Base-by-base conservation (phyloP, 2,113 vertebrate genomes). In the Hippocampus abdominalis region DNA sequence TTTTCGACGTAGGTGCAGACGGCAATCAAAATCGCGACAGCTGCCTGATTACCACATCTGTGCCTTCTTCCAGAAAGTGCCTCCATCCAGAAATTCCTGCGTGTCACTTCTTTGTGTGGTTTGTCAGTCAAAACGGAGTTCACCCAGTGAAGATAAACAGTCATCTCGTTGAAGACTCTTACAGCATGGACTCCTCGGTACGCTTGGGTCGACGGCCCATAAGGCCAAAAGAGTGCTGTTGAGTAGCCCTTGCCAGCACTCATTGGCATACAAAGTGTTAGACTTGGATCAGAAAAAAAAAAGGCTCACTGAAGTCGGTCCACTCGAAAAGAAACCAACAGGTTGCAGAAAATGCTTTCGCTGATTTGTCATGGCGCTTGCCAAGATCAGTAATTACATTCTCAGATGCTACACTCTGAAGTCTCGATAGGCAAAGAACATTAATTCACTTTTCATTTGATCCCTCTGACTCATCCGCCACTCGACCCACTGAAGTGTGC, bases 371-470 rank as follows among this genome's bases (percentile, higher is more conserved):
- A 46, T 64, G 23, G 12, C 1, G 63, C 42, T 46, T 64, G 63
- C 63, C 40, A 46, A 25, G 12, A 64, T 46, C n/a, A 18, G 42
- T 46, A 64, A 64, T 46, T 25, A 18, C 13, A 25, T 64, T 64
- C 62, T 64, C 62, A 44, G 62, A 44, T 46, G 42, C 23, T 27
- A 46, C 63, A 46, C 13, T 27, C 62, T 64, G 40, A 44, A 44
- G 62, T 63, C 61, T 62, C 18, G 32, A 62, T 62, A 40, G 36
- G 60, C 21, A 64, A 64, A 64, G 40, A 27, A 46, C 63, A 46
- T 9, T 42, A 27, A 64, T 64, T 64, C 63, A 27, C 13, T 64
- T 64, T 64, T 46, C 63, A 64, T 64, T 64, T 64, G 63, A 64
- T 44, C 63, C 42, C 23, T 42, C 13, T 46, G 40, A 44, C n/a